Conservation (phyloP, 2,797 vertebrate species). For the Karalla daura region DNA sequence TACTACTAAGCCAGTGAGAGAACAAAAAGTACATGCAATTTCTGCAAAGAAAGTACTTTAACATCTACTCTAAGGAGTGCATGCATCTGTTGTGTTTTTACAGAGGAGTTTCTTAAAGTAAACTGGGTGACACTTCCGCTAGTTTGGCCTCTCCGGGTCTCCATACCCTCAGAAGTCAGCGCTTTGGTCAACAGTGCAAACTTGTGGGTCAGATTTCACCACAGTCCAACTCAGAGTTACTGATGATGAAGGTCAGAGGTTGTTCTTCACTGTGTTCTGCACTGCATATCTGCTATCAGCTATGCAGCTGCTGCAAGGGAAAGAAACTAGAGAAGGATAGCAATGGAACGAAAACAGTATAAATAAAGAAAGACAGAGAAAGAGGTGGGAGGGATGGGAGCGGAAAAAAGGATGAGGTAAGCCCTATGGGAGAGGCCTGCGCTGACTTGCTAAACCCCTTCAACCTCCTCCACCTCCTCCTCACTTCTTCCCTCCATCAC, state of each 20-base stretch:
- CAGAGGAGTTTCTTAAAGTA: background rate
- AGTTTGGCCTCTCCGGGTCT: background rate
- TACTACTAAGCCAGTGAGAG: background rate
- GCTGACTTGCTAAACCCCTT: constrained; percentile 41
- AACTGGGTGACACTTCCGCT: background rate
- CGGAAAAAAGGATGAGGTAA: constrained; percentile 77
- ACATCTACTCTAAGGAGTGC: background rate
- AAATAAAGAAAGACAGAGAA: constrained; percentile 57
- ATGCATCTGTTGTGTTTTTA: background rate
- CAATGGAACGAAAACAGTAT: constrained; percentile 17
- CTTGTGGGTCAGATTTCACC: background rate
- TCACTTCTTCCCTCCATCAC: constrained; percentile 31
- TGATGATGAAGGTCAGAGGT: background rate
- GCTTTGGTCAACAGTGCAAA: background rate
- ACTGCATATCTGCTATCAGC: constrained; percentile 3
- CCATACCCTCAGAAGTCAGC: background rate
- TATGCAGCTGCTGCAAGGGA: constrained; percentile 17
- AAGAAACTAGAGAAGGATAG: constrained; percentile 15
- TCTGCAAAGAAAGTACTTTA: background rate
- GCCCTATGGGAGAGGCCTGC: constrained; percentile 58
- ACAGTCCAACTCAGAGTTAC: background rate
- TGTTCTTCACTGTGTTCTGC: background rate
- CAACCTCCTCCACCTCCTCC: constrained; percentile 38
- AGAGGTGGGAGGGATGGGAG: constrained; percentile 70
- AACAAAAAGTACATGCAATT: background rate